Percentiles rank a stretch among this genome's conserved stretches.
Conservation (phyloP, 2,888 invertebrate genomes). For the Andrena bucephala region DNA sequence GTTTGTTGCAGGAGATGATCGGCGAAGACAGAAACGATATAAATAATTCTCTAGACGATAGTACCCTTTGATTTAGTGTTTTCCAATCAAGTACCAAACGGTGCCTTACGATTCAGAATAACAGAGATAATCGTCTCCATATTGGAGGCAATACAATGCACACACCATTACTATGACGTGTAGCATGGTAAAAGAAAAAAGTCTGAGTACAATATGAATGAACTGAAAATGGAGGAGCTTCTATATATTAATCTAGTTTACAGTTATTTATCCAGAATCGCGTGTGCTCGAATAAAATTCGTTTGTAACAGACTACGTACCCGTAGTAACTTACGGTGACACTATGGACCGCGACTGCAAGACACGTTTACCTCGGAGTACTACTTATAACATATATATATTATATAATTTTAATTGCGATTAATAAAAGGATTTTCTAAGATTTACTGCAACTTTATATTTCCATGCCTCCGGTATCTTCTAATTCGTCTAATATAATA, state of each 20-base stretch:
- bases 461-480: background rate
- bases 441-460: background rate
- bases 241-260: constrained; percentile 26
- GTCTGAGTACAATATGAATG: constrained; percentile 37
- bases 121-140: constrained; percentile 26
- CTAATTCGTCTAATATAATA: background rate
- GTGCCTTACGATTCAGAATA: constrained; percentile 33
- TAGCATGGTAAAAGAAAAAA: constrained; percentile 14
- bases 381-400: constrained; percentile 40
- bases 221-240: constrained; percentile 13
- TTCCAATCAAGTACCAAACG: constrained; percentile 2
- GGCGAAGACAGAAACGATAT: constrained; percentile 86
- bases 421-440: constrained; percentile 57
- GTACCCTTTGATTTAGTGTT: constrained; percentile 68
- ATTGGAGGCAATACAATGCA: constrained; percentile 37
- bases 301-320: constrained; percentile 11
- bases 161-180: background rate
- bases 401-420: constrained; percentile 42
- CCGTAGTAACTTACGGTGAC: constrained; percentile 22
- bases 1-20: constrained; percentile 87
- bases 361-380: constrained; percentile 47
- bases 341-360: constrained; percentile 13
- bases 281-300: constrained; percentile 1
- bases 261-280: constrained; percentile 14
- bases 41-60: constrained; percentile 83